Evolutionary conservation across 2,797 vertebrate species (phyloP).

Genomic region (Fringilla coelebs): DNA sequence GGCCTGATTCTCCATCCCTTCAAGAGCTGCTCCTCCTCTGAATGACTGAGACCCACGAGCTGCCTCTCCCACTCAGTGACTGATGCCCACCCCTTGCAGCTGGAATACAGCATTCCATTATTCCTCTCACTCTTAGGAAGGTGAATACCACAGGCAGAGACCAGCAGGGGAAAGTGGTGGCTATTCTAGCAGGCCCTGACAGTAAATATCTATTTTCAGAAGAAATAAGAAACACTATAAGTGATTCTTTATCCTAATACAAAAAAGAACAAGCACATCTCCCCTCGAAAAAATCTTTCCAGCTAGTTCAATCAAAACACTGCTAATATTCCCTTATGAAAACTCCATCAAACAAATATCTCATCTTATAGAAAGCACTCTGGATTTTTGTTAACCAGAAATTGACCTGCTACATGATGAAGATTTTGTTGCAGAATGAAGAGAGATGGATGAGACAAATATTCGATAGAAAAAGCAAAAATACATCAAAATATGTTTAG

Average conservation of each 20-base stretch:
- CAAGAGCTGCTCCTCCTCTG: conserved; percentile 33
- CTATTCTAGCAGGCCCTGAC: not conserved
- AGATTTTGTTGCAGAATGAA: not conserved
- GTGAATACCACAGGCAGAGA: not conserved
- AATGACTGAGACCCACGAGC: conserved; percentile 50
- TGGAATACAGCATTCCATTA: not conserved
- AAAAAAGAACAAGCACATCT: not conserved
- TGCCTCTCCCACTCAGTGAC: not conserved
- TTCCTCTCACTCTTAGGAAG: not conserved
- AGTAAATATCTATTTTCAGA: rapidly evolving
- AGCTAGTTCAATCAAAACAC: not conserved
- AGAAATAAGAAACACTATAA: not conserved
- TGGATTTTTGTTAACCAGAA: not conserved
- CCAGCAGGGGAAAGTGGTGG: not conserved
- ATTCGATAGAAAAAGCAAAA: not conserved
- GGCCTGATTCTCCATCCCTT: conserved; percentile 58
- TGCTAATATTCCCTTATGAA: not conserved
- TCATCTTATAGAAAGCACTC: not conserved
- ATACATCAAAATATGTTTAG: not conserved
- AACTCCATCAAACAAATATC: not conserved
- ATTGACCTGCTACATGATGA: not conserved
- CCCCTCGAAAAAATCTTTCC: not conserved
- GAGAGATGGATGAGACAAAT: not conserved
- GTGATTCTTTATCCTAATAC: not conserved
- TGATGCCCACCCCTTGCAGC: not conserved